Percentiles rank a stretch among this genome's conserved stretches.
Conservation (phyloP, 1,140 invertebrate genomes). For the Helicoverpa armigera region DNA sequence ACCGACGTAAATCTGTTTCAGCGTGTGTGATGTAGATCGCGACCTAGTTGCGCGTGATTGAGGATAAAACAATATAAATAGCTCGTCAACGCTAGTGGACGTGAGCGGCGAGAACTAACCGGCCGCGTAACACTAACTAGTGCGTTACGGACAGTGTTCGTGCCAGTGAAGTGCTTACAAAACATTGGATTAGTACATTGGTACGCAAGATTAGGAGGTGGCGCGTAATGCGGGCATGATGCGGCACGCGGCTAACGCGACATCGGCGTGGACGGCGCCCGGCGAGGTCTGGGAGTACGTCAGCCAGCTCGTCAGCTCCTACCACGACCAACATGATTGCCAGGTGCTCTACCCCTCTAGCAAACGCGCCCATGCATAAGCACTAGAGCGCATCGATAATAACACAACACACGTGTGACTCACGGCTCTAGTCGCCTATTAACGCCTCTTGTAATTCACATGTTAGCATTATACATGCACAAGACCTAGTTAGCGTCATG, state of each 20-base stretch:
- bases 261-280: slow-evolving; percentile 79
- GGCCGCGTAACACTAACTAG: slow-evolving; percentile 56
- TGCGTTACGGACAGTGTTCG: slow-evolving; percentile 57
- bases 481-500: slow-evolving; percentile 64
- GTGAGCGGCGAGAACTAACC: slow-evolving; percentile 62
- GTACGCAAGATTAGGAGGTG: slow-evolving; percentile 20
- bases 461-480: slow-evolving; percentile 63
- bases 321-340: slow-evolving; percentile 82
- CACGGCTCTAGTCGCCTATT: slow-evolving; percentile 59
- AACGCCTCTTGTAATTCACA: slow-evolving; percentile 65
- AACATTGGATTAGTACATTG: slow-evolving; percentile 14
- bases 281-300: slow-evolving; percentile 85
- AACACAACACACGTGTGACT: slow-evolving; percentile 62
- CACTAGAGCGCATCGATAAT: slow-evolving; percentile 48
- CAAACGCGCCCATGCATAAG: slow-evolving; percentile 30
- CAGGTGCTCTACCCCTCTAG: slow-evolving; percentile 65
- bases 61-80: slow-evolving; percentile 87
- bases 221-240: slow-evolving; percentile 78
- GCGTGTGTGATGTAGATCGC: slow-evolving; percentile 81
- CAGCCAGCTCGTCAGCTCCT: slow-evolving; percentile 83
- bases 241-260: slow-evolving; percentile 75
- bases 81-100: slow-evolving; percentile 78
- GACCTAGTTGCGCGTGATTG: slow-evolving; percentile 84
- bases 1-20: slow-evolving; percentile 70
- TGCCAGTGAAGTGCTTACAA: slow-evolving; percentile 51